Base-by-base conservation (phyloP, 2,113 vertebrate genomes). In the Brienomyrus longianalis region DNA sequence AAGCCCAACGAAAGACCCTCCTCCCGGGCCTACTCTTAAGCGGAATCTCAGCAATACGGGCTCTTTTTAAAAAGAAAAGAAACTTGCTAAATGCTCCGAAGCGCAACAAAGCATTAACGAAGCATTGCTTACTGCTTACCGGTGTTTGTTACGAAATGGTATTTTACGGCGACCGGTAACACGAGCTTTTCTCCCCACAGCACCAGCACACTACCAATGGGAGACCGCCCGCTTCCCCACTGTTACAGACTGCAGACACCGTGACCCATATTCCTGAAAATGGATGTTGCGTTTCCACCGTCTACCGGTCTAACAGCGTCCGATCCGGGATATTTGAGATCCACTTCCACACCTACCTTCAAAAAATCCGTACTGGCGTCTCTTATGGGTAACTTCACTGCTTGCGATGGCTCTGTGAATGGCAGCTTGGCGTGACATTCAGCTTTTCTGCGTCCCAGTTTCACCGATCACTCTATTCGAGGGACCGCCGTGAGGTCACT, bases 1-100 rank as follows among this genome's bases (percentile, higher is more conserved):
- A 92, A 92, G 91, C 92, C 88, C 27, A 50, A 48, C 27, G 2
- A 19, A 87, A 77, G 74, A 90, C 86, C 91, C 90, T 90, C 91
- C 89, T 90, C 89, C 88, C 43, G 51, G 92, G 90, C 92, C 90
- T 91, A 21, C 31, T 8, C 88, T 50, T 80, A 11, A 59, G 27
- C 77, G 8, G 35, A 85, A 43, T 43, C 23, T 6, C 9, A n/a
- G 85, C 48, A 54, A 39, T 19, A n/a, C 23, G 47, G 45, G 6
- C 6, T 80, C 39, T 35, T 80, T 43, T 31, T 70, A 4, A 13
- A 66, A 70, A 31, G 9, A 70, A 13, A 13, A 70, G n/a, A 31
- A 35, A 51, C 59, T 77, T 43, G 39, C 10, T 47, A 39, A 70
- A 87, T 45, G 1, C 11, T 35, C 23, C 45, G 3, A 74, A 87